phyloP scores from a whole-genome alignment of 2,113 vertebrate species.

The Marmota flaviventris region DNA sequence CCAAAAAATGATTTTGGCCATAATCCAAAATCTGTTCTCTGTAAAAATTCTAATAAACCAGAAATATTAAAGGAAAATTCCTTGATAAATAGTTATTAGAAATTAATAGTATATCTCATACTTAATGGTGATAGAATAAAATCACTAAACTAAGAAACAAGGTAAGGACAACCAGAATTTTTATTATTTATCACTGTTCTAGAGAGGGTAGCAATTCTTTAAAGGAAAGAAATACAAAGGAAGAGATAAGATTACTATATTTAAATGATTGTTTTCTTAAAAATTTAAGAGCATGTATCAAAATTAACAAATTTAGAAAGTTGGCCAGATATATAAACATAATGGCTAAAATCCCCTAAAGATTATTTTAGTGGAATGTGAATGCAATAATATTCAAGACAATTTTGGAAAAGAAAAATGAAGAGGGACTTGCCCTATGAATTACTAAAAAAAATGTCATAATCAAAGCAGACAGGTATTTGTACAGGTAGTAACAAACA shows the following conservation, averaged over 20 bases:
- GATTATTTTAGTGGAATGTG: slow-evolving; percentile 30
- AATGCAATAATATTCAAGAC: slow-evolving; percentile 17
- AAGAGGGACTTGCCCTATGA: not conserved
- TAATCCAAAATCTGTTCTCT: slow-evolving; percentile 28
- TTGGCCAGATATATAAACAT: not conserved
- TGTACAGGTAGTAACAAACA: not conserved
- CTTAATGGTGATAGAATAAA: slow-evolving; percentile 44
- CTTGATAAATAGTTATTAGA: slow-evolving; percentile 22
- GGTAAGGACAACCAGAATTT: slow-evolving; percentile 10
- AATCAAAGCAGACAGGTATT: slow-evolving; percentile 29
- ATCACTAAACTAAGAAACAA: slow-evolving; percentile 40
- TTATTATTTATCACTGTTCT: not conserved
- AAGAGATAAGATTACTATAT: not conserved
- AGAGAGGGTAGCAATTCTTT: not conserved
- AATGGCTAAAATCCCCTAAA: not conserved
- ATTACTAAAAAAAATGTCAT: slow-evolving; percentile 11
- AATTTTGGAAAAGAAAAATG: not conserved
- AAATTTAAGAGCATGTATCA: slow-evolving; percentile 51
- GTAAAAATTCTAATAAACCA: slow-evolving; percentile 49
- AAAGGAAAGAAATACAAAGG: not conserved
- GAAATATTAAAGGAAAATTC: slow-evolving; percentile 47
- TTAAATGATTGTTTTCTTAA: slow-evolving; percentile 35
- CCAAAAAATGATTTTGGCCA: not conserved
- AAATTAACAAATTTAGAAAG: slow-evolving; percentile 43
- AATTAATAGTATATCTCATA: slow-evolving; percentile 28